Base-by-base conservation (phyloP, 2,113 vertebrate species). In the Polyodon spathula region DNA sequence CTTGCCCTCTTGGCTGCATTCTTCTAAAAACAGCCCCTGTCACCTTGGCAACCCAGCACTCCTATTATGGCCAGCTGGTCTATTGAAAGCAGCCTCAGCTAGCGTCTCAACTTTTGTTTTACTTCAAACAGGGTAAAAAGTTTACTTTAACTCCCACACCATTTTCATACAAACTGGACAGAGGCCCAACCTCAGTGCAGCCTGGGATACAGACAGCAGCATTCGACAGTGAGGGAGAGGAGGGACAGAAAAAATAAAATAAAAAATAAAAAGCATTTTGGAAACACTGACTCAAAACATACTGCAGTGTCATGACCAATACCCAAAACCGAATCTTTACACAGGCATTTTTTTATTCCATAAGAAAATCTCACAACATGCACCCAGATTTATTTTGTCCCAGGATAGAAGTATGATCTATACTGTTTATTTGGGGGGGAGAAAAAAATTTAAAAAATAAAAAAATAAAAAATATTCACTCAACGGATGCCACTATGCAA, bases 1-100 rank as follows among this genome's bases (percentile, higher is more conserved):
- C 78, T 78, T 58, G 39, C 82, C 71, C 76, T 80, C 79, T 80
- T 73, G 78, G 80, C 78, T 71, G 76, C 82, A 83, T 84, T 87
- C 78, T 84, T 87, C 73, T 43, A 40, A 69, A 1, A 60, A 59
- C 59, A 59, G 62, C 37, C 57, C 38, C 41, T 5, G 75, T 78
- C 71, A 67, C 83, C 78, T 65, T 69, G 76, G 81, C 78, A 84
- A 85, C 81, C 64, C 76, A 66, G 63, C 63, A 73, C 74, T 83
- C 81, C 79, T 72, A 81, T 78, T 74, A 81, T 71, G 79, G 78
- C 70, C 70, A 72, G 73, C 70, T 72, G 73, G 68, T 68, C 63
- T 68, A 59, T 66, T 58, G 41, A 61, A 61, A 66, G 65, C 61
- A 50, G 70, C 64, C 73, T 53, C 62, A 55, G 62, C 66, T 56